Evolutionary conservation across 2,113 vertebrate genomes (phyloP).

Genomic region (Lampris incognitus): DNA sequence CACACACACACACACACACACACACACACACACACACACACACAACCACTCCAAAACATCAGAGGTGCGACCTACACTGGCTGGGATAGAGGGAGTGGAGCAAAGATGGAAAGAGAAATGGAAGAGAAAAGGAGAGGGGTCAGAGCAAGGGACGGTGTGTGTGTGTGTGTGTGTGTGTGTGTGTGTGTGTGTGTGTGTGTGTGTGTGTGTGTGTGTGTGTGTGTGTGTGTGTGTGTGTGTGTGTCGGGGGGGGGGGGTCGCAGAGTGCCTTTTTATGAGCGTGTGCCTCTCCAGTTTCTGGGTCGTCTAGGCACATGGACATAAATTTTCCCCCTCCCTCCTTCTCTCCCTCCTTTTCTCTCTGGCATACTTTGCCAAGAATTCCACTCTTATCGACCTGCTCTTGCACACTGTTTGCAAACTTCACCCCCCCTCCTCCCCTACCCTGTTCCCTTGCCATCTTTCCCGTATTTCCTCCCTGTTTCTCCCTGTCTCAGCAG

Average conservation of each 20-base stretch:
- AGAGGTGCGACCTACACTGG: conserved; percentile 44
- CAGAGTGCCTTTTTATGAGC: conserved; percentile 79
- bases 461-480: conserved; percentile 12
- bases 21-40: conserved; percentile 42
- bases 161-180: neutral
- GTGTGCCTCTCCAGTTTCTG: conserved; percentile 75
- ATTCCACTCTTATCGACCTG: conserved; percentile 50
- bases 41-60: conserved; percentile 57
- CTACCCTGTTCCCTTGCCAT: neutral
- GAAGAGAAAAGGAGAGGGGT: conserved; percentile 35
- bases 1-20: conserved; percentile 35
- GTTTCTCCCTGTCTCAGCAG: conserved; percentile 19
- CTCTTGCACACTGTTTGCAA: conserved; percentile 57
- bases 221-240: too few species aligned
- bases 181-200: neutral
- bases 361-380: conserved; percentile 25
- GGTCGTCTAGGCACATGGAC: conserved; percentile 66
- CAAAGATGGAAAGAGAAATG: conserved; percentile 31
- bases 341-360: conserved; percentile 32
- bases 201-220: too few species aligned
- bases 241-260: conserved; percentile 9
- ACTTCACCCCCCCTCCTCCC: conserved; percentile 45
- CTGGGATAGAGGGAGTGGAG: conserved; percentile 32
- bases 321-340: conserved; percentile 65
- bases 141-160: conserved; percentile 21